Percentiles rank a stretch among this genome's conserved stretches.
phyloP scores from a whole-genome alignment of 2,888 invertebrate species.

The Rhyacophila evoluta region DNA sequence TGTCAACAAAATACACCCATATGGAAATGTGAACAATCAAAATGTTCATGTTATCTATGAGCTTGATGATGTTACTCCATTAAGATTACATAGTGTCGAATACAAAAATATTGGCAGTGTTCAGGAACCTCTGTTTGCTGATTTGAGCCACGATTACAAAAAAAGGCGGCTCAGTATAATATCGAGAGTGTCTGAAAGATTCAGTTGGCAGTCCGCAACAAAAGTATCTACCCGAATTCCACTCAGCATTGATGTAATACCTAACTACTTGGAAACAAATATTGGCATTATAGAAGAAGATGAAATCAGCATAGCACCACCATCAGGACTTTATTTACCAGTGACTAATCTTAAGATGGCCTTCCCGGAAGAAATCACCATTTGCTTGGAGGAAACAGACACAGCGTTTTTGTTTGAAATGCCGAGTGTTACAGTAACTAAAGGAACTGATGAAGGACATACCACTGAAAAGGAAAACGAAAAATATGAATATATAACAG shows the following conservation, averaged over 20 bases:
- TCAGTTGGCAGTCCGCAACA: background rate
- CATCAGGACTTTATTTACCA: slow-evolving; percentile 32
- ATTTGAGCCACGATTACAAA: background rate
- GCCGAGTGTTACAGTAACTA: slow-evolving; percentile 73
- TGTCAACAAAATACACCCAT: background rate
- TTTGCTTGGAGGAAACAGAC: slow-evolving; percentile 77
- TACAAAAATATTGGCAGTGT: background rate
- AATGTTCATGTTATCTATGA: background rate
- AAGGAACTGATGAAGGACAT: slow-evolving; percentile 71
- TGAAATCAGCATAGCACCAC: background rate
- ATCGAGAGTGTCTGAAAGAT: background rate
- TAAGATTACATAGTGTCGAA: background rate
- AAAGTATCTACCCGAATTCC: background rate
- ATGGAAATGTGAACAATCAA: background rate
- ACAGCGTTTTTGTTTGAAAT: slow-evolving; percentile 75
- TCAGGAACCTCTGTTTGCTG: background rate
- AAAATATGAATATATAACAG: slow-evolving; percentile 75
- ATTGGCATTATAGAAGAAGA: background rate
- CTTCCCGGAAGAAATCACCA: slow-evolving; percentile 71
- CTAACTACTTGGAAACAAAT: background rate
- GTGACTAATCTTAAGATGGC: slow-evolving; percentile 53
- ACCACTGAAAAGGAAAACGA: slow-evolving; percentile 74
- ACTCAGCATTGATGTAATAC: background rate
- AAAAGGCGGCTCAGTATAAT: background rate
- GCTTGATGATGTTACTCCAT: background rate